Evolutionary conservation across 2,888 invertebrate genomes (phyloP).

Genomic region (Hoplodrina blanda): DNA sequence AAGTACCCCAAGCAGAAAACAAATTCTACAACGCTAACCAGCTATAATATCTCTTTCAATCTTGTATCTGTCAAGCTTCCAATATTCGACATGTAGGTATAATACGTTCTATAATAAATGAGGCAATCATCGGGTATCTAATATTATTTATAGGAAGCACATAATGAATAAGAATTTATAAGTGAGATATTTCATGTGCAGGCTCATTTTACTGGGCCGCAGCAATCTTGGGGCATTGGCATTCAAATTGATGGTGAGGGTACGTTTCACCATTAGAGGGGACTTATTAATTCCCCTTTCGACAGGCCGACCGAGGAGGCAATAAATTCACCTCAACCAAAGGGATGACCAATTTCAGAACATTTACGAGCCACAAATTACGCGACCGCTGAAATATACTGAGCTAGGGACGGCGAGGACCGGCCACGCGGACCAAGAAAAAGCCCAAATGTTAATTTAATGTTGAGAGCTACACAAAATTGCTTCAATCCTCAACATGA

Average conservation of each 20-base stretch:
- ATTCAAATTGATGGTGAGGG: constrained; percentile 90
- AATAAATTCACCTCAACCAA: constrained; percentile 91
- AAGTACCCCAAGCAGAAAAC: constrained; percentile 23
- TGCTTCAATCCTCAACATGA: constrained; percentile 85
- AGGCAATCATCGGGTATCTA: constrained; percentile 77
- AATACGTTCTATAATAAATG: constrained; percentile 75
- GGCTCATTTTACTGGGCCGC: constrained; percentile 83
- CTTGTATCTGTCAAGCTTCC: constrained; percentile 54
- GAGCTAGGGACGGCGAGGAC: constrained; percentile 81
- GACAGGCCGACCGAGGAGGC: constrained; percentile 90
- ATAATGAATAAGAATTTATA: constrained; percentile 84
- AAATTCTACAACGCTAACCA: constrained; percentile 28
- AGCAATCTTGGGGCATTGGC: constrained; percentile 89
- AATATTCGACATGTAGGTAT: constrained; percentile 59
- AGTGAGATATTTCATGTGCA: constrained; percentile 86
- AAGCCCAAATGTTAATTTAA: constrained; percentile 90
- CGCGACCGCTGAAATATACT: constrained; percentile 90
- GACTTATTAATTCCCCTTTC: constrained; percentile 91
- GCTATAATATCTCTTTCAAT: constrained; percentile 45
- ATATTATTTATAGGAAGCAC: constrained; percentile 77
- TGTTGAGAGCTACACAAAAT: constrained; percentile 88
- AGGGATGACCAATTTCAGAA: constrained; percentile 91
- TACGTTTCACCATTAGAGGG: constrained; percentile 90
- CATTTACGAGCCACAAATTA: constrained; percentile 91
- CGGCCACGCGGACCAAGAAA: constrained; percentile 83